phyloP scores from a whole-genome alignment of 2,797 vertebrate species.

The Avahi laniger region DNA sequence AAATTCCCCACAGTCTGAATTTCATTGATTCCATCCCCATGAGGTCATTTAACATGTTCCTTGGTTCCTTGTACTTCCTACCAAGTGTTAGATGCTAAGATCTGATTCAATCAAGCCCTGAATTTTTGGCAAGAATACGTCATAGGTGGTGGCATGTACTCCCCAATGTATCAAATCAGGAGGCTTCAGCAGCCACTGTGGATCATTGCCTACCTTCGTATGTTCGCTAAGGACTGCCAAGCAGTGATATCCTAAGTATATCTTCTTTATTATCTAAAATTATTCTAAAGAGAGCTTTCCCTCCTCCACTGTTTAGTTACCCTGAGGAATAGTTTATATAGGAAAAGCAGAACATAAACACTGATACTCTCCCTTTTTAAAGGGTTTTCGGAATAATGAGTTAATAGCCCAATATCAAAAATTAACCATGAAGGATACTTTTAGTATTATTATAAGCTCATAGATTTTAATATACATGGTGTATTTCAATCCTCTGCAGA shows the following conservation, averaged over 20 bases:
- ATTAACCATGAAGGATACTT: constrained; percentile 32
- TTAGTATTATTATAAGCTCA: constrained; percentile 18
- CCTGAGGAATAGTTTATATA: background rate
- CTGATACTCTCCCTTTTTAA: background rate
- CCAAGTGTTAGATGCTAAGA: background rate
- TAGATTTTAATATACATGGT: constrained; percentile 48
- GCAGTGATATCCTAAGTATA: background rate
- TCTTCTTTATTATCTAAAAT: constrained; percentile 5
- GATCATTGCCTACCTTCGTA: background rate
- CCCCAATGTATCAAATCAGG: background rate
- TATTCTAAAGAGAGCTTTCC: background rate
- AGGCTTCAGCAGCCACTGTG: background rate
- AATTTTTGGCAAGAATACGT: background rate
- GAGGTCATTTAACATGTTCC: background rate
- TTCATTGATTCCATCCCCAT: background rate
- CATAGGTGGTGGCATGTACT: background rate
- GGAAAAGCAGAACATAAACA: constrained; percentile 23
- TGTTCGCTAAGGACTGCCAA: background rate
- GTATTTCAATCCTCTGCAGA: constrained; percentile 47
- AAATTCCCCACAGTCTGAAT: background rate
- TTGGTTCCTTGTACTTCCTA: background rate
- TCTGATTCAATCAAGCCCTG: background rate
- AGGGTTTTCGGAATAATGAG: background rate
- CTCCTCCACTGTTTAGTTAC: background rate
- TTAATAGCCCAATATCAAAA: constrained; percentile 36